Base-by-base conservation (phyloP, 2,888 invertebrate species). In the Drosophila ustulata region DNA sequence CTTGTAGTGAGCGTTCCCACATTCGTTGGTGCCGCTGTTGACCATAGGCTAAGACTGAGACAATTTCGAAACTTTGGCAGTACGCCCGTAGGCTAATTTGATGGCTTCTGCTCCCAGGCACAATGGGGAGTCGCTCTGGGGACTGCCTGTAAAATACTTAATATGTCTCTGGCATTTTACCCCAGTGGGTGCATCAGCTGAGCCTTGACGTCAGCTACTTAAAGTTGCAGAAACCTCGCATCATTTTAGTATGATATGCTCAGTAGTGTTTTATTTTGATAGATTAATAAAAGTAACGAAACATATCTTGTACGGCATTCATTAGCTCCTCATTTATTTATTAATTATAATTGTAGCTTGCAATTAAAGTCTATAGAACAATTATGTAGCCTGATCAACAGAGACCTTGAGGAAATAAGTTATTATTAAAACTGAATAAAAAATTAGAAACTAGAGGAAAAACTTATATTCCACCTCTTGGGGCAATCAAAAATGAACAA, bases 1-100 rank as follows among this genome's bases (percentile, higher is more conserved):
- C 50, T 9, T 18, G 25, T 13, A 34, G 30, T 43, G 50, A n/a
- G 56, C 26, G 26, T 45, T 13, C 30, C 43, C 13, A 25, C 26
- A 11, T n/a, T 46, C 46, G 46, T n/a, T 46, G 55, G 4, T n/a
- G 30, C 1, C 37, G 46, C 45, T 56, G 11, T 34, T 56, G 46
- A 46, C 8, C 56, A 56, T 26, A 46, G 46, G 7, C 56, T n/a
- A n/a, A n/a, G n/a, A 7, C 37, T 37, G 39, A 34, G 30, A 37
- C 25, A 46, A 46, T 32, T 45, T n/a, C 4, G 32, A 45, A 53
- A 50, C 37, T 49, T 58, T 63, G 34, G 43, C 37, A 46, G 2
- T 41, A 37, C 11, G 55, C 50, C 41, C 26, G 46, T 2, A 34
- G 32, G 53, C 43, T 56, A 53, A 66, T 57, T 71, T 70, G 56